Conservation (phyloP, 2,113 vertebrate species). For the Orcinus orca region DNA sequence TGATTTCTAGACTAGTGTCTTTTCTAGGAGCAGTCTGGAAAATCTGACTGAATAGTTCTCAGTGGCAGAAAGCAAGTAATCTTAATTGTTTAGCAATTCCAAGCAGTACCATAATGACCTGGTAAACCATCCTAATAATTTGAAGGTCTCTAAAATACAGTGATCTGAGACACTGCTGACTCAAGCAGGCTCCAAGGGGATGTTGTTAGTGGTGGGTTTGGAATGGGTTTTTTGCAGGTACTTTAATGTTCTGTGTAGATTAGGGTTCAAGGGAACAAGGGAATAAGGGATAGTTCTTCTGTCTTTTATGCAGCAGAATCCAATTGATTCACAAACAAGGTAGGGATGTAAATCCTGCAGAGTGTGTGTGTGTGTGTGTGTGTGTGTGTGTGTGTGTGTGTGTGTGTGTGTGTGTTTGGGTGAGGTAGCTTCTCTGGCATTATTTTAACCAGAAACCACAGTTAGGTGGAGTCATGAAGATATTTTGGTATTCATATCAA, state of each 20-base stretch:
- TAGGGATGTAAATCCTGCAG: neutral
- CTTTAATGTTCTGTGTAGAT: slow-evolving; percentile 69
- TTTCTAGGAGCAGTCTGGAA: neutral
- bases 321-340: neutral
- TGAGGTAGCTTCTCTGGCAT: neutral
- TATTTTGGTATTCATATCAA: neutral
- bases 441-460: slow-evolving; percentile 16
- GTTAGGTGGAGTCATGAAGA: neutral
- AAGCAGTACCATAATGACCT: slow-evolving; percentile 38
- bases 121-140: slow-evolving; percentile 45
- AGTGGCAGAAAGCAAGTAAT: slow-evolving; percentile 11
- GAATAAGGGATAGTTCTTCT: slow-evolving; percentile 59
- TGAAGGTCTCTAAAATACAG: slow-evolving; percentile 66
- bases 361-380: neutral
- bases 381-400: too few relatives aligned
- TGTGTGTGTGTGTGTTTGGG: too few relatives aligned
- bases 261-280: slow-evolving; percentile 63
- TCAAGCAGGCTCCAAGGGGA: slow-evolving; percentile 60
- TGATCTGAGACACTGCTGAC: slow-evolving; percentile 77
- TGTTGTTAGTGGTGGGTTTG: slow-evolving; percentile 64
- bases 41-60: neutral
- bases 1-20: neutral
- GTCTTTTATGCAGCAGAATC: slow-evolving; percentile 45
- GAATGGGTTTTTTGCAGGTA: slow-evolving; percentile 46
- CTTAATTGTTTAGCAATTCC: slow-evolving; percentile 32